Evolutionary conservation across 1,140 invertebrate genomes (phyloP).

Genomic region (Battus philenor): DNA sequence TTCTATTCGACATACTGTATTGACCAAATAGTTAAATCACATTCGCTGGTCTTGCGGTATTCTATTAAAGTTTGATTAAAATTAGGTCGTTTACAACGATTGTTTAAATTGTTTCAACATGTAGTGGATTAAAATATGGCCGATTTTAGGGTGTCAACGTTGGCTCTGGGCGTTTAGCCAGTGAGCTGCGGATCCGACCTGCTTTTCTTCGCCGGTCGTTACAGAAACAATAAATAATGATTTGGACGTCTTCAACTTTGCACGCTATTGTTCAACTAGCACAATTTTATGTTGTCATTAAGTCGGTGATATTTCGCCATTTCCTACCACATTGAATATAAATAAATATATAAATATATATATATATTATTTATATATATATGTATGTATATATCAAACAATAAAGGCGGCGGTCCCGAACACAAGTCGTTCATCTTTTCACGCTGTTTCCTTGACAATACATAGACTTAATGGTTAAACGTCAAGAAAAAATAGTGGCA

Average conservation of each 20-base stretch:
- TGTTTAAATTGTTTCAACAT: conserved; percentile 11
- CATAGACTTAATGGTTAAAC: too few species aligned
- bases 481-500: too few species aligned
- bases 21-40: too few species aligned
- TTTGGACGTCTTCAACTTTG: conserved; percentile 46
- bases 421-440: not conserved
- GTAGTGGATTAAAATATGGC: conserved; percentile 28
- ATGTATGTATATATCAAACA: too few species aligned
- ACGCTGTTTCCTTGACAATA: too few species aligned
- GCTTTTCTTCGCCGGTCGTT: conserved; percentile 49
- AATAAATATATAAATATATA: too few species aligned
- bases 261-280: conserved; percentile 37
- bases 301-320: conserved; percentile 24
- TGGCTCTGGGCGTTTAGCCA: conserved; percentile 24
- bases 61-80: conserved; percentile 2
- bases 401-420: too few species aligned
- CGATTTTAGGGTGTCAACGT: conserved; percentile 26
- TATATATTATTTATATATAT: not conserved
- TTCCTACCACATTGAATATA: too few species aligned
- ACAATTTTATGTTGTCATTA: conserved; percentile 38
- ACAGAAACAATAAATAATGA: conserved; percentile 66
- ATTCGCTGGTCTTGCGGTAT: too few species aligned
- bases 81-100: conserved; percentile 13
- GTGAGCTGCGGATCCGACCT: conserved; percentile 26
- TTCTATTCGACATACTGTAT: too few species aligned